phyloP scores from a whole-genome alignment of 2,797 vertebrate genomes.

The Pogonophryne albipinna region DNA sequence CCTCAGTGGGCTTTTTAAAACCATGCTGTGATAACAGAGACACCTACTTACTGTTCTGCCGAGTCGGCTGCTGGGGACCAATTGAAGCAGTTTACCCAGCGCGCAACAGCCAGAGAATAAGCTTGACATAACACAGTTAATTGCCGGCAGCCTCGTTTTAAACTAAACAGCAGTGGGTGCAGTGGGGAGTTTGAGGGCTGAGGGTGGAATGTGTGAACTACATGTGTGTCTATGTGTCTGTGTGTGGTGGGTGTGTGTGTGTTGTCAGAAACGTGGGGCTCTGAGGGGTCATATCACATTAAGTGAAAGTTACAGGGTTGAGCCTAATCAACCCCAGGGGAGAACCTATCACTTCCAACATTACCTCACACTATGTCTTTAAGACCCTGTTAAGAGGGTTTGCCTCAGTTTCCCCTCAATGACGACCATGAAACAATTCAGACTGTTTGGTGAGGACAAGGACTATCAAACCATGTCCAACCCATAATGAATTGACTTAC shows the following conservation, averaged over 20 bases:
- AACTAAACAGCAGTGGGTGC: conserved; percentile 77
- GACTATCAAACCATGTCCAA: conserved; percentile 52
- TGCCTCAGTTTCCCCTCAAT: conserved; percentile 57
- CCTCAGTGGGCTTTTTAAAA: conserved; percentile 70
- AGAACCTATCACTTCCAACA: conserved; percentile 78
- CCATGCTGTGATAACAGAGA: conserved; percentile 73
- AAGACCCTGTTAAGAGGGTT: conserved; percentile 63
- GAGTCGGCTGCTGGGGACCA: conserved; percentile 70
- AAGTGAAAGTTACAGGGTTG: conserved; percentile 81
- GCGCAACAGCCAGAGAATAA: conserved; percentile 75
- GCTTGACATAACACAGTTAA: conserved; percentile 83
- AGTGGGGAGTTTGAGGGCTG: conserved; percentile 45
- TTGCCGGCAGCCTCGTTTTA: conserved; percentile 77
- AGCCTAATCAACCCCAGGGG: conserved; percentile 80
- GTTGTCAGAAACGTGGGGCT: conserved; percentile 65
- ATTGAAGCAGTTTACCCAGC: conserved; percentile 79
- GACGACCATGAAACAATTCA: conserved; percentile 54
- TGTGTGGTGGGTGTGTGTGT: conserved; percentile 51
- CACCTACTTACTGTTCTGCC: conserved; percentile 78
- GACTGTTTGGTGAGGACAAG: conserved; percentile 29
- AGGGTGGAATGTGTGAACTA: conserved; percentile 61
- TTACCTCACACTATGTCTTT: conserved; percentile 76
- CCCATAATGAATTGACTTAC: conserved; percentile 54
- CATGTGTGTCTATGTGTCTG: conserved; percentile 43
- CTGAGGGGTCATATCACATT: conserved; percentile 76